Conservation (phyloP, 2,797 vertebrate genomes). For the Channa striata region DNA sequence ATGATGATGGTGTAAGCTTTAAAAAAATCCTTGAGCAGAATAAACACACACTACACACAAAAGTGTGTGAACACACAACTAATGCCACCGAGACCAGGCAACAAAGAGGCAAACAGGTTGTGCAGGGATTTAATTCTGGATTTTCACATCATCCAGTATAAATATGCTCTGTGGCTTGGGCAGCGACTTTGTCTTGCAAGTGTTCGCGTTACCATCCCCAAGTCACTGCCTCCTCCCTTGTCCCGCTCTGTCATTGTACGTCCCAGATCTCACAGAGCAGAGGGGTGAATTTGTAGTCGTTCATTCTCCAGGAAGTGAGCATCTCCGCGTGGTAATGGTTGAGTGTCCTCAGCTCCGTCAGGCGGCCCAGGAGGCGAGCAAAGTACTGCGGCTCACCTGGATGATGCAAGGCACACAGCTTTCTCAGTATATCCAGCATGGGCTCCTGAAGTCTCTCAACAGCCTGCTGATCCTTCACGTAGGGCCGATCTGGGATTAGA, state of each 20-base stretch:
- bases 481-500: conserved; percentile 92
- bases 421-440: conserved; percentile 91
- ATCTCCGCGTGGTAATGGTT: conserved; percentile 96
- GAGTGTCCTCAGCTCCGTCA: conserved; percentile 95
- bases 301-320: conserved; percentile 95
- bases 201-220: conserved; percentile 28
- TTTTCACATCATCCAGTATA: conserved; percentile 16
- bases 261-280: conserved; percentile 99
- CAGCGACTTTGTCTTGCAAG: conserved; percentile 20
- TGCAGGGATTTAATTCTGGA: conserved; percentile 26
- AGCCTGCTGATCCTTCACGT: conserved; percentile 91
- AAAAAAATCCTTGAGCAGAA: conserved; percentile 9
- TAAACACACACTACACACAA: conserved; percentile 17
- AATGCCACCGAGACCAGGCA: conserved; percentile 6
- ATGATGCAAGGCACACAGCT: conserved; percentile 91
- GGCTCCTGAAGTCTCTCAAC: conserved; percentile 96
- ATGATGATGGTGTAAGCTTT: conserved; percentile 10
- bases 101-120: conserved; percentile 17
- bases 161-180: conserved; percentile 35
- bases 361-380: conserved; percentile 94
- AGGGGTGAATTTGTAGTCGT: conserved; percentile 96
- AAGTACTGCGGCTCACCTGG: conserved; percentile 94
- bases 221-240: background rate
- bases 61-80: conserved; percentile 13
- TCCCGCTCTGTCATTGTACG: conserved; percentile 87